These are phyloP conservation scores for Pseudachorutes palmiensis DNA, from an alignment of 1,140 invertebrate genomes.

Conservation along the genomic window DNA sequence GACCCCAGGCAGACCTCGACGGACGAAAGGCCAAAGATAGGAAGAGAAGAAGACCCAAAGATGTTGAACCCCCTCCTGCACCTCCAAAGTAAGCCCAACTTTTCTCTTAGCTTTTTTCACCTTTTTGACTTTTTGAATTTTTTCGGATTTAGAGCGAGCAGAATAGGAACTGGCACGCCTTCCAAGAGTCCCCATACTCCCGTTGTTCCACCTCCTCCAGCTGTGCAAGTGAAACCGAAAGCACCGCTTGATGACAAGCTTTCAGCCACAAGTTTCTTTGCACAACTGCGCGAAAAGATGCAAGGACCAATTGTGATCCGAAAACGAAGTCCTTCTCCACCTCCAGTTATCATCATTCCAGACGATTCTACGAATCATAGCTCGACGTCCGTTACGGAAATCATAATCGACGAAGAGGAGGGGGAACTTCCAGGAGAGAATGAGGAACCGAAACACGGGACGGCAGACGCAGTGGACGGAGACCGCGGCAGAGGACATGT, in stretches of 20 bases:
- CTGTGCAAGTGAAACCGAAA: constrained; percentile 15
- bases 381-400: constrained; percentile 9
- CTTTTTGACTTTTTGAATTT: constrained; percentile 11
- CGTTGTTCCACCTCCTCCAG: background rate
- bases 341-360: constrained; percentile 15
- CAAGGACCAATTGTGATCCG: constrained; percentile 26
- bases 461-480: background rate
- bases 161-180: constrained; percentile 24
- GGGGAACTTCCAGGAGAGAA: background rate
- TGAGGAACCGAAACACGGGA: background rate
- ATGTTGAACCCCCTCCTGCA: background rate
- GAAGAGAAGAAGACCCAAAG: constrained; percentile 20
- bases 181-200: constrained; percentile 16
- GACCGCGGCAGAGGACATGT: background rate
- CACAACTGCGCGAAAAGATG: constrained; percentile 73
- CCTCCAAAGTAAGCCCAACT: constrained; percentile 18
- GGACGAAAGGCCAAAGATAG: background rate
- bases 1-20: constrained; percentile 16
- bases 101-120: background rate
- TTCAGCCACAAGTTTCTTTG: constrained; percentile 74
- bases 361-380: constrained; percentile 16
- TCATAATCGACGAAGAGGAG: background rate
- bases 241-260: constrained; percentile 53
- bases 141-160: background rate
- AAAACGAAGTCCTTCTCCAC: constrained; percentile 24